Evolutionary conservation across 2,797 vertebrate species (phyloP), one percentile per base, ranked within the genome.

Genomic region (Florisuga fusca): DNA sequence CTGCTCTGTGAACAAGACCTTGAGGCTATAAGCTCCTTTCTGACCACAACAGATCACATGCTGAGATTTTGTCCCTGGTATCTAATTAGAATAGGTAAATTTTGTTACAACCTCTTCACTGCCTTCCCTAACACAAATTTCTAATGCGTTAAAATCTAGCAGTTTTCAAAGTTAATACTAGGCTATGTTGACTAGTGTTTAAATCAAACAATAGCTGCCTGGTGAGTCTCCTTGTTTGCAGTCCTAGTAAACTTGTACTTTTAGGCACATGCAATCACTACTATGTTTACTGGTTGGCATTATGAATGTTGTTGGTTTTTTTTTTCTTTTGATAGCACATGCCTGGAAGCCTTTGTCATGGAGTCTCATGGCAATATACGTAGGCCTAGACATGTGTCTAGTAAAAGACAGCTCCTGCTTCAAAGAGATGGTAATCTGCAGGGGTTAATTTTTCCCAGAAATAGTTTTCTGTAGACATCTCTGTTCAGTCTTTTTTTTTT

Each of bases 391-490:
- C 41, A 55, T 55, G 22, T 85, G 41, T 87, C 72, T 53, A 72
- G 85, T 58, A 43, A 84, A 80, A 89, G 89, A 91, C 72, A 81
- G 89, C 68, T 95, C 59, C 54, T 92, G 62, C 91, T 94, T 95
- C 96, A 94, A 96, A 94, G 92, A 96, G 94, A 91, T 96, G 85
- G 55, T 91, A 95, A 93, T 96, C 94, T 92, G 51, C 15, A 38
- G 16, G 53, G 34, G 46, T 90, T 95, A 93, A 93, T 95, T 96
- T 89, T 94, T 92, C 87, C 89, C 93, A 97, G 94, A 95, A 96
- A 87, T 58, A 64, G 69, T 61, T 87, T 92, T 92, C 76, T 91
- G 7, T 87, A 88, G 51, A 17, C 73, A 85, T 94, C 71, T 84
- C 87, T 91, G 45, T 72, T 90, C 43, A 12, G 85, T 85, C 19